Evolutionary conservation across 2,888 invertebrate species (phyloP).

Genomic region (Pristionchus arcanus): DNA sequence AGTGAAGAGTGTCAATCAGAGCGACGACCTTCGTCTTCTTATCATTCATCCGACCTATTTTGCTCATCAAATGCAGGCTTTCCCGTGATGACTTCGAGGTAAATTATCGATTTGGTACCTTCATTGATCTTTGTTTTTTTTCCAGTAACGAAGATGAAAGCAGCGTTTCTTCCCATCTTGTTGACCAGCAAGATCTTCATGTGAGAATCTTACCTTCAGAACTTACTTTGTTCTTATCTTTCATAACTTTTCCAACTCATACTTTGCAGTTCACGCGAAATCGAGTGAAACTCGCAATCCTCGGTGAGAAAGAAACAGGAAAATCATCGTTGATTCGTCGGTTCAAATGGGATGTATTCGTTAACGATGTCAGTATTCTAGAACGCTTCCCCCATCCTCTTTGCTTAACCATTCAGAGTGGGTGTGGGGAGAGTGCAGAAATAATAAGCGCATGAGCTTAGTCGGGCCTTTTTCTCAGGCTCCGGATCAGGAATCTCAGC

Average conservation of each 20-base stretch:
- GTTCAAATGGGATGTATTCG: conserved; percentile 47
- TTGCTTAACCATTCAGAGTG: not conserved
- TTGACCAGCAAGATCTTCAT: not conserved
- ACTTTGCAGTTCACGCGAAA: conserved; percentile 52
- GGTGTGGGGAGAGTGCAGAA: conserved; percentile 32
- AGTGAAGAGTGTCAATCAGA: conserved; percentile 44
- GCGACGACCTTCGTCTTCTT: not conserved
- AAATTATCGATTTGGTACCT: not conserved
- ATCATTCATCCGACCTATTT: conserved; percentile 4
- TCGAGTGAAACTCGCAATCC: conserved; percentile 46
- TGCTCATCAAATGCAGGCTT: conserved; percentile 14
- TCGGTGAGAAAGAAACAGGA: conserved; percentile 35
- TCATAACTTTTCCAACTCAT: not conserved
- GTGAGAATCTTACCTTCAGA: not conserved
- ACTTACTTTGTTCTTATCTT: not conserved
- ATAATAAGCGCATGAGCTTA: not conserved
- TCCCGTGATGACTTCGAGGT: conserved; percentile 43
- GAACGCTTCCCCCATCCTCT: not conserved
- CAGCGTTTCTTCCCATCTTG: conserved; percentile 25
- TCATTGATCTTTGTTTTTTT: not conserved
- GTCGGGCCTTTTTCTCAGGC: conserved; percentile 1
- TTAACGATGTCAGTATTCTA: not conserved
- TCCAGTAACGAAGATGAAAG: not conserved
- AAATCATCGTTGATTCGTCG: conserved; percentile 44
- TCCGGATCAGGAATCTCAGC: conserved; percentile 25